Evolutionary conservation across 2,888 invertebrate genomes (phyloP), one percentile per base, ranked within the genome.

Genomic region (Agrotis puta): DNA sequence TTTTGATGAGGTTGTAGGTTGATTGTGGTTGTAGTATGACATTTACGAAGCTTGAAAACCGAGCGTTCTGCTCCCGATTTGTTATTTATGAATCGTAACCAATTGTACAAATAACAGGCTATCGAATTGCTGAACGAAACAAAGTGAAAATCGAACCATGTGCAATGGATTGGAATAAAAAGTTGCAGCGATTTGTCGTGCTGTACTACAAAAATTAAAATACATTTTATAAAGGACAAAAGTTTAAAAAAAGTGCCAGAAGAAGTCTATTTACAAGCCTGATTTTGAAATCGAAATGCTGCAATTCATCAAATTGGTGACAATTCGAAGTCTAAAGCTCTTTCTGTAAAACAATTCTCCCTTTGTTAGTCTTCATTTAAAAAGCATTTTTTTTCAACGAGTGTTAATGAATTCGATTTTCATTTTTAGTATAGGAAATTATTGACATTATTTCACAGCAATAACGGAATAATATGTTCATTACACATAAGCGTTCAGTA

Each of bases 41-140:
- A n/a, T n/a, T n/a, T n/a, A n/a, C 24, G 13, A 47, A 20, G 24
- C 45, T 24, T 43, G 4, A 48, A 50, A 45, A 9, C 3, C 13
- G 13, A 27, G 45, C 9, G 39, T 0, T 33, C 1, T 18, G 27
- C 3, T n/a, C 9, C 20, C 11, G 2, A n/a, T n/a, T 45, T 22
- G 2, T 4, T 0, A 13, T 16, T 50, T 45, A 20, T 63, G 43
- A n/a, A 47, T 16, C 3, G 16, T n/a, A 14, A 4, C 2, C 18
- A 67, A 59, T 75, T 54, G 11, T 2, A 22, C 14, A 33, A 74
- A 58, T 27, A 11, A 53, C 22, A 39, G 48, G 27, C 3, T 53
- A 53, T 58, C 9, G 58, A 33, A 22, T 53, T 74, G 39, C 18
- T 54, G 48, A 74, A 43, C 48, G 33, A 33, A 39, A n/a, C 9